phyloP scores from a whole-genome alignment of 1,140 invertebrate genomes.

The Bombus fervidus region DNA sequence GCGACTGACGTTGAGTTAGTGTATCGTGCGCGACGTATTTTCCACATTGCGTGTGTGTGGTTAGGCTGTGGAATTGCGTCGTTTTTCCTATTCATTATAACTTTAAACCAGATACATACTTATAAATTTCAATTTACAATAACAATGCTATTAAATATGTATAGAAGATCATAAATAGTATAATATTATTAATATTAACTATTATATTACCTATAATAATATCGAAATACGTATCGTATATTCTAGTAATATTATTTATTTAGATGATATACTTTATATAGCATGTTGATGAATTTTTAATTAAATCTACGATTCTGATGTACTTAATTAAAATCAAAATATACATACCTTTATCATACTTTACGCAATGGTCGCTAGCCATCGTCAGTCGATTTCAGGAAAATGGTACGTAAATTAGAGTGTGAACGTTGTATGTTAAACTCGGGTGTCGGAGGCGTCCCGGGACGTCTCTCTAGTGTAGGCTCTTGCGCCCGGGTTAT shows the following conservation, averaged over 20 bases:
- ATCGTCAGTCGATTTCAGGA: neutral
- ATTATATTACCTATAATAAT: neutral
- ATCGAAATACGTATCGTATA: neutral
- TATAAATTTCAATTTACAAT: too few species aligned
- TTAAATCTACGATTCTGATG: too few species aligned
- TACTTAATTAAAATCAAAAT: neutral
- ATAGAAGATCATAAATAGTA: too few species aligned
- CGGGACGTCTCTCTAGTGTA: too few species aligned
- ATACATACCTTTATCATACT: neutral
- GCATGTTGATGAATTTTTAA: too few species aligned
- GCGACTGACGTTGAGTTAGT: neutral
- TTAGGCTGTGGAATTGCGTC: too few species aligned
- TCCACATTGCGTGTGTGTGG: neutral
- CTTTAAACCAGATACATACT: too few species aligned
- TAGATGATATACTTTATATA: neutral
- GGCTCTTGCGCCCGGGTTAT: too few species aligned
- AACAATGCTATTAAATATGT: too few species aligned
- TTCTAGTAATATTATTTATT: neutral
- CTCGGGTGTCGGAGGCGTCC: too few species aligned
- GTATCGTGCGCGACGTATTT: neutral
- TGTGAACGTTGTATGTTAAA: too few species aligned
- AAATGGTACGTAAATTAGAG: neutral
- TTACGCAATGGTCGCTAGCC: neutral
- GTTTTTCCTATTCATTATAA: neutral
- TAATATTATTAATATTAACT: neutral